A percentile compares a stretch with the other conserved stretches of the same genome.
Conservation (phyloP, 2,113 vertebrate species). For the Sylvia atricapilla region DNA sequence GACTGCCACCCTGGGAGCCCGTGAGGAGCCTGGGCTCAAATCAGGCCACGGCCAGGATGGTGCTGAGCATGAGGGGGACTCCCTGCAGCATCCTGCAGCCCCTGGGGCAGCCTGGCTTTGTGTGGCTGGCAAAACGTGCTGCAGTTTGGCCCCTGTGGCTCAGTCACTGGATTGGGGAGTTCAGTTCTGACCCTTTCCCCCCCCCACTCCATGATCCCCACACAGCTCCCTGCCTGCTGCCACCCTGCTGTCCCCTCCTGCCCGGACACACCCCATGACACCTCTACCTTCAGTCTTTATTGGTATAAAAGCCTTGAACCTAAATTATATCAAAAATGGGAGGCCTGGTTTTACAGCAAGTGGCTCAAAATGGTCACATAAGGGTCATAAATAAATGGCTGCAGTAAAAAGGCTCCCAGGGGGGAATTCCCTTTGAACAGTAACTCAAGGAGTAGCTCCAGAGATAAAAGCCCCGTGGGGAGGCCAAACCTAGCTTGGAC, state of each 20-base stretch:
- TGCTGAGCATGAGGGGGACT: not conserved
- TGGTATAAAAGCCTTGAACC: constrained; percentile 37
- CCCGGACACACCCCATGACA: accelerated
- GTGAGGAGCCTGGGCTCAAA: not conserved
- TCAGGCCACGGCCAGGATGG: not conserved
- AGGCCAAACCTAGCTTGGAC: not conserved
- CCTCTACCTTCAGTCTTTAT: constrained; percentile 25
- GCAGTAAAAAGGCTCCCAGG: not conserved
- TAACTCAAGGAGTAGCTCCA: not conserved
- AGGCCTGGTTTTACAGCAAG: not conserved
- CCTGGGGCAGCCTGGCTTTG: accelerated
- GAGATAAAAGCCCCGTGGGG: not conserved
- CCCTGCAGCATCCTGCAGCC: not conserved
- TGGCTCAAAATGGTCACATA: not conserved
- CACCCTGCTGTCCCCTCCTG: not conserved
- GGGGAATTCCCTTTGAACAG: not conserved
- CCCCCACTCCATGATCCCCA: accelerated
- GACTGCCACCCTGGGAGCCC: not conserved
- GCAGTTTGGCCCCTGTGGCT: accelerated
- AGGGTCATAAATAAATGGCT: not conserved
- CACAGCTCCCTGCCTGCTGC: not conserved
- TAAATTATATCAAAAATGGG: not conserved
- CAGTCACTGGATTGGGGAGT: not conserved
- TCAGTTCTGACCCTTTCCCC: not conserved
- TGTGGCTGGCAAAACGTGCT: accelerated